Conservation (phyloP, 2,888 invertebrate genomes). For the Cremastinae sp. region DNA sequence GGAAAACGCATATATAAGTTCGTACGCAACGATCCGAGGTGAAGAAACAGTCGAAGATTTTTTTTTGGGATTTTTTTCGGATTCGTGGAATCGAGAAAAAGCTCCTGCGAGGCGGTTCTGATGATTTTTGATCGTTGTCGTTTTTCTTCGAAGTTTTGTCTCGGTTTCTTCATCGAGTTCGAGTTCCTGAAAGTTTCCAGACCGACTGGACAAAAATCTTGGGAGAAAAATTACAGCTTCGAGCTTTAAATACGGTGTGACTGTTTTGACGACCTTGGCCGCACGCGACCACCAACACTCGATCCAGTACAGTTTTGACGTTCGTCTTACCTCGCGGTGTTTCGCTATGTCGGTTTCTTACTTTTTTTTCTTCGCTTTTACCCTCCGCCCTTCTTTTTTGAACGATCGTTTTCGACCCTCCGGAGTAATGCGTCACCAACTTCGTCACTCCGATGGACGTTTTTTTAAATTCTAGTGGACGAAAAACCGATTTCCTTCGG, state of each 20-base stretch:
- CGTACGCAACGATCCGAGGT: not conserved
- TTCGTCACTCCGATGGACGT: not conserved
- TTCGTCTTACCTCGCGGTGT: conserved; percentile 18
- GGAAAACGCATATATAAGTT: conserved; percentile 11
- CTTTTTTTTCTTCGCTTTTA: not conserved
- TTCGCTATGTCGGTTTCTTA: conserved; percentile 57
- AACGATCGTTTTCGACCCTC: conserved; percentile 4
- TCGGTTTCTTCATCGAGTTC: too few species aligned
- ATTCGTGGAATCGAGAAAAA: too few species aligned
- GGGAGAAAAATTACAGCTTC: conserved; percentile 47
- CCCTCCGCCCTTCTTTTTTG: not conserved
- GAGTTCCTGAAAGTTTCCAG: too few species aligned
- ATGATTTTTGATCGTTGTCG: too few species aligned
- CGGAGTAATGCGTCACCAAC: not conserved
- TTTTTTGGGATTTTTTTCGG: too few species aligned
- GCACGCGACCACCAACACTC: conserved; percentile 72
- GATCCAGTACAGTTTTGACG: conserved; percentile 12
- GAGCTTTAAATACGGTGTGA: conserved; percentile 61
- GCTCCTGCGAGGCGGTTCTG: too few species aligned
- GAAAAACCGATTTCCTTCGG: too few species aligned
- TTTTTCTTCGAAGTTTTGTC: too few species aligned
- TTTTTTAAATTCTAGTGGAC: too few species aligned
- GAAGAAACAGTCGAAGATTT: not conserved
- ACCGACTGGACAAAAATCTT: not conserved
- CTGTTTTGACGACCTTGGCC: conserved; percentile 75